Evolutionary conservation across 2,113 vertebrate species (phyloP), one percentile per base, ranked within the genome.

Genomic region (Cephalopholis sonnerati): DNA sequence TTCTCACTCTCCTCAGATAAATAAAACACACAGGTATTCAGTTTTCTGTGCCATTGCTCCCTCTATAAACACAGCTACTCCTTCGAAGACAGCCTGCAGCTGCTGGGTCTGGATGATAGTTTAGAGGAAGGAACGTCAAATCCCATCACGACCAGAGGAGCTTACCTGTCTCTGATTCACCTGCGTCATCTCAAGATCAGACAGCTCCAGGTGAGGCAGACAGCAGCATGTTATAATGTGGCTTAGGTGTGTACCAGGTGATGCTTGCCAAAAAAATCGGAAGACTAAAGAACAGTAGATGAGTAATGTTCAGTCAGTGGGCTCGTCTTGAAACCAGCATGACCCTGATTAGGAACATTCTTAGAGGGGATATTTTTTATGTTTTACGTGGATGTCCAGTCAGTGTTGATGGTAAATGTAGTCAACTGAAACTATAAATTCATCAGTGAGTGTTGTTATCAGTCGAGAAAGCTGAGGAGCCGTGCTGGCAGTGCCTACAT

Each of bases 141-240:
- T 25, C 79, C 91, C 0, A 0, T 79, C 27, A 50, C 85, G 32
- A 90, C 41, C 71, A 94, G 82, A 90, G 93, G 92, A 71, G 91
- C 93, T 39, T 94, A 93, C 79, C 72, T 96, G 68, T 96, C 95
- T 55, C 85, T 95, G 81, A 87, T 96, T 72, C 93, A 87, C 83
- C 86, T 96, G 32, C 50, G 65, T 39, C 94, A 96, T 48, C 89
- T 96, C 67, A 89, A 86, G 82, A 92, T 96, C 64, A 5, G 63
- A 81, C 93, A 97, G 69, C 90, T 97, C 27, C 95, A 96, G 95
- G 96, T 96, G 83, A 87, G 80, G 16, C 22, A 44, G 7, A 36
- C 3, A 36, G 36, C 36, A 13, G 25, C 25, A 48, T 4, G 0
- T 24, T 25, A 13, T 1, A 22, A 32, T 77, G n/a, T 4, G 5